A percentile compares a stretch with the other conserved stretches of the same genome.
Evolutionary conservation across 2,113 vertebrate genomes (phyloP).

Genomic region (Myotis davidii): DNA sequence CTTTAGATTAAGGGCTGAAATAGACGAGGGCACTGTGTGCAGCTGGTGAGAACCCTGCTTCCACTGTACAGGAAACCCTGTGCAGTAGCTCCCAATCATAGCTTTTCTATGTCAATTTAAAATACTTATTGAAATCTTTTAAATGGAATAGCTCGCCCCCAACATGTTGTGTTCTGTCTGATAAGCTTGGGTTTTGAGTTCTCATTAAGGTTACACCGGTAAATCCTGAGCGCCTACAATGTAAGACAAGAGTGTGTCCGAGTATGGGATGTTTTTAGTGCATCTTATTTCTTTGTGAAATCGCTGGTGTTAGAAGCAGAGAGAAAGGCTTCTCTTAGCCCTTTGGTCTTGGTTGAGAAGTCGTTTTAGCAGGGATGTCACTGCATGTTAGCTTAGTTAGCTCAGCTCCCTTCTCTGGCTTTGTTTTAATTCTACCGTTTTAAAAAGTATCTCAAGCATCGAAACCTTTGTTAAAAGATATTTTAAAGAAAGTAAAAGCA

Average conservation of each 20-base stretch:
- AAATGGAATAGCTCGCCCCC: neutral
- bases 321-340: neutral
- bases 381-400: neutral
- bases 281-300: neutral
- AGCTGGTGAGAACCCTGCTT: neutral
- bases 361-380: neutral
- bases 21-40: neutral
- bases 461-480: neutral
- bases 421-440: neutral
- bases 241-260: neutral
- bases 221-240: neutral
- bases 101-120: neutral
- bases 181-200: neutral
- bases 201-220: neutral
- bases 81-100: neutral
- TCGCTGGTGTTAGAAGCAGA: neutral
- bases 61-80: neutral
- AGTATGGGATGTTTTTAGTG: neutral
- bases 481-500: neutral
- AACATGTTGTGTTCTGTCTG: neutral
- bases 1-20: neutral
- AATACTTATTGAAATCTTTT: neutral
- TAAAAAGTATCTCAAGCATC: neutral
- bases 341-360: neutral
- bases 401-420: neutral